A percentile compares a stretch with the other conserved stretches of the same genome.
Conservation (phyloP, 1,140 invertebrate species). For the Pentalonia nigronervosa region DNA sequence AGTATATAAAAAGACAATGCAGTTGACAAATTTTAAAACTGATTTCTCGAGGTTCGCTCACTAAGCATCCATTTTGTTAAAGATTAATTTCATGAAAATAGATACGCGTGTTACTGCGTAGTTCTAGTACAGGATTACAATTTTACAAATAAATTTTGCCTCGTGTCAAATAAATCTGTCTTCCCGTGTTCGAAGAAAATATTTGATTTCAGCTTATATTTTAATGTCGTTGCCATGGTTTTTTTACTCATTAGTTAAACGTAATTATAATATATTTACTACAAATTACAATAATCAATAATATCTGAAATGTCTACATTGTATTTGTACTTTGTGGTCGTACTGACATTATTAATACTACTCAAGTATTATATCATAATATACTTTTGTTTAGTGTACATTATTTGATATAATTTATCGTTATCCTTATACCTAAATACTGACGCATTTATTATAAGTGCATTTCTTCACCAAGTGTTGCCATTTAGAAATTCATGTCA, state of each 20-base stretch:
- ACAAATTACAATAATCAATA: background rate
- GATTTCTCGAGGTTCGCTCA: background rate
- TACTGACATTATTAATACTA: background rate
- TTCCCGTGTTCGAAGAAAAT: background rate
- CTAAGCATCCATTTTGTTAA: background rate
- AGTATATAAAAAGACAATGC: background rate
- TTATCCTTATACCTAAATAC: background rate
- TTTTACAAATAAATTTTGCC: background rate
- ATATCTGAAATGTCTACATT: background rate
- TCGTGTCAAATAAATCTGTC: background rate
- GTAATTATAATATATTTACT: background rate
- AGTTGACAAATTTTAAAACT: background rate
- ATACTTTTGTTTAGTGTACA: background rate
- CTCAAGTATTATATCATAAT: background rate
- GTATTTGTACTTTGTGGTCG: background rate
- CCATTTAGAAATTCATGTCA: background rate
- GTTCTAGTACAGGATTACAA: background rate
- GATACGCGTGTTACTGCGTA: background rate
- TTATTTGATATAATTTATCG: background rate
- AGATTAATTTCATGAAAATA: background rate
- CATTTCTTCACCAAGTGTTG: background rate
- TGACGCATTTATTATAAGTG: background rate
- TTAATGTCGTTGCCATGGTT: background rate
- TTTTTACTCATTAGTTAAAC: background rate
- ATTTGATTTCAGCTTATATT: background rate